Conservation (phyloP, 2,888 invertebrate species). For the Ischnura elegans region DNA sequence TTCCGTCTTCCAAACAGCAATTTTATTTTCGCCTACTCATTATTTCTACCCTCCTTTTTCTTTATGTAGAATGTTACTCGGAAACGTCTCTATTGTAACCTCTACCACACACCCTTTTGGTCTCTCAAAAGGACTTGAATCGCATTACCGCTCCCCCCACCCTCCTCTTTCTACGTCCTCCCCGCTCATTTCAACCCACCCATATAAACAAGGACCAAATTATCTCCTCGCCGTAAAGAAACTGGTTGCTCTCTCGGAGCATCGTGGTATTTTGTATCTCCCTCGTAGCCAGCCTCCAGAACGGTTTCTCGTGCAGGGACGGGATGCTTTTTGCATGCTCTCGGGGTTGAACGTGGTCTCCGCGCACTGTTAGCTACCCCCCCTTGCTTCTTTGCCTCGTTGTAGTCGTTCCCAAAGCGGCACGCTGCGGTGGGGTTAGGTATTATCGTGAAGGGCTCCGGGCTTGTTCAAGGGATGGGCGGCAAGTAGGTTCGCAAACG, state of each 20-base stretch:
- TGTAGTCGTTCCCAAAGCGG: not conserved
- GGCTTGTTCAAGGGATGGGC: not conserved
- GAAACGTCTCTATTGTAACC: not conserved
- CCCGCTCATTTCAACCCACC: not conserved
- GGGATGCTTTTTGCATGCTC: conserved; percentile 26
- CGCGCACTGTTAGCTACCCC: not conserved
- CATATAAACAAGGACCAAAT: conserved; percentile 23
- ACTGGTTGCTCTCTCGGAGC: conserved; percentile 44
- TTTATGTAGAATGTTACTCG: not conserved
- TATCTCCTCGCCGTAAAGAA: conserved; percentile 40
- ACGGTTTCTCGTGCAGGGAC: conserved; percentile 28
- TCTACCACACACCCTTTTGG: not conserved
- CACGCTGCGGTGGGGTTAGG: not conserved
- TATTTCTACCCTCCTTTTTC: not conserved
- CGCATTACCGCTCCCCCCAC: not conserved
- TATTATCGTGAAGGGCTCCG: not conserved
- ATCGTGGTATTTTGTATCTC: conserved; percentile 39
- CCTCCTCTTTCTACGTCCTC: not conserved
- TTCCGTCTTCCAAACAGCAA: not conserved
- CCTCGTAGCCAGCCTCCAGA: not conserved
- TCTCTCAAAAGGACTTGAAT: not conserved
- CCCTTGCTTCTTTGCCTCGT: not conserved
- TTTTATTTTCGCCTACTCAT: not conserved
- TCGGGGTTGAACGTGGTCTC: not conserved
- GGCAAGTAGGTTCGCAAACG: not conserved